These are phyloP conservation scores for Molossus alvarezi DNA, from an alignment of 2,797 vertebrate species.

Conservation along the genomic window DNA sequence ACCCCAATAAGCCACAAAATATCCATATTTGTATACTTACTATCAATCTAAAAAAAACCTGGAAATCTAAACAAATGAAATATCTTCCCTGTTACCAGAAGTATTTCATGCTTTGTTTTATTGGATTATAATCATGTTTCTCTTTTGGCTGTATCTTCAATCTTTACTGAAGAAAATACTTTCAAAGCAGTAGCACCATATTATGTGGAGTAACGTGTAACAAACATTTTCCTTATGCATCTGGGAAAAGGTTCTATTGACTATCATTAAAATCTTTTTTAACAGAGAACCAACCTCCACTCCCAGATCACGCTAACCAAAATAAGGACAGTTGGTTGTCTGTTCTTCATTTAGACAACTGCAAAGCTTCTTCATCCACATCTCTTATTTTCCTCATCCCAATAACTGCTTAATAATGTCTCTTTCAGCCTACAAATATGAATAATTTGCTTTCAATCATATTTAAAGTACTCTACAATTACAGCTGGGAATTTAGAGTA, in stretches of 20 bases:
- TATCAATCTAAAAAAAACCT: constrained; percentile 50
- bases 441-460: constrained; percentile 82
- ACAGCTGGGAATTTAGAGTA: constrained; percentile 70
- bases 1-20: constrained; percentile 52
- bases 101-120: constrained; percentile 50
- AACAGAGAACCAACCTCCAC: neutral
- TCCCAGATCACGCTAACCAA: neutral
- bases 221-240: neutral
- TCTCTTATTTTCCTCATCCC: neutral
- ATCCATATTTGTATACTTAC: constrained; percentile 81
- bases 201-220: neutral
- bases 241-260: neutral
- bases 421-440: constrained; percentile 77
- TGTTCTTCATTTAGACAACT: neutral
- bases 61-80: constrained; percentile 61
- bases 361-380: neutral
- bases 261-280: neutral
- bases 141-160: constrained; percentile 22
- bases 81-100: neutral
- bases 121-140: neutral
- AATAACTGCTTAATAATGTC: neutral
- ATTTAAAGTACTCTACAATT: constrained; percentile 58
- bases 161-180: constrained; percentile 55
- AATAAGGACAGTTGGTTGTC: neutral
- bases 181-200: neutral